phyloP scores from a whole-genome alignment of 2,113 vertebrate genomes.

The Zosterops japonicus region DNA sequence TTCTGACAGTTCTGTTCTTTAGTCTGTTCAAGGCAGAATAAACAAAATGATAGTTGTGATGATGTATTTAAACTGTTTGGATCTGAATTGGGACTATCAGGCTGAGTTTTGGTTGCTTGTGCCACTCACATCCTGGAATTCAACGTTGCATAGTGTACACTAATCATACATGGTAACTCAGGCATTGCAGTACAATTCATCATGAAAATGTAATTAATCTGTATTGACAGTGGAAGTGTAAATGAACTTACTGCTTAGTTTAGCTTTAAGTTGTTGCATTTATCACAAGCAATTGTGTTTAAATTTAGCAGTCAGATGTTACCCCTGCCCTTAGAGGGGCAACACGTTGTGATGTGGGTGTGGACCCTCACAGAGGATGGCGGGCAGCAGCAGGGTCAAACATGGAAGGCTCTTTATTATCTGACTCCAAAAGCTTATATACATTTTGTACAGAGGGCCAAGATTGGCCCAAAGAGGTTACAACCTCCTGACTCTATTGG shows the following conservation, averaged over 20 bases:
- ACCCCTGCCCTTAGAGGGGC: too few relatives aligned
- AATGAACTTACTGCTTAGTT: background rate
- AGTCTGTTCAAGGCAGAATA: background rate
- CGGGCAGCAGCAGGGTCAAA: too few relatives aligned
- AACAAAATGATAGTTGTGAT: background rate
- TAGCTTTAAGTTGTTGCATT: background rate
- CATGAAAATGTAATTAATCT: background rate
- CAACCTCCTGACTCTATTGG: too few relatives aligned
- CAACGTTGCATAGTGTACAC: fast-evolving
- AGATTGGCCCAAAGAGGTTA: too few relatives aligned
- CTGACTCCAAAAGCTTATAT: too few relatives aligned
- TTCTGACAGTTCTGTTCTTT: background rate
- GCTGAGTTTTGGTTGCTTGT: background rate
- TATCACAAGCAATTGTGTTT: background rate
- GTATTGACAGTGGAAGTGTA: background rate
- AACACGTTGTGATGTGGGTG: too few relatives aligned
- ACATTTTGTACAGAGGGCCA: too few relatives aligned
- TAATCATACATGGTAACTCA: background rate
- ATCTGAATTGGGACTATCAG: background rate
- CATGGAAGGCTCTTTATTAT: too few relatives aligned
- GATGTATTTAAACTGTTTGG: background rate
- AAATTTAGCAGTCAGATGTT: background rate
- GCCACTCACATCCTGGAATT: background rate
- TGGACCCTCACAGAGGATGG: too few relatives aligned
- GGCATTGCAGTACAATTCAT: background rate